These are phyloP conservation scores for Hydra vulgaris DNA, from an alignment of 30 jellyfish, hydroid and myxozoan species.

Conservation along the genomic window DNA sequence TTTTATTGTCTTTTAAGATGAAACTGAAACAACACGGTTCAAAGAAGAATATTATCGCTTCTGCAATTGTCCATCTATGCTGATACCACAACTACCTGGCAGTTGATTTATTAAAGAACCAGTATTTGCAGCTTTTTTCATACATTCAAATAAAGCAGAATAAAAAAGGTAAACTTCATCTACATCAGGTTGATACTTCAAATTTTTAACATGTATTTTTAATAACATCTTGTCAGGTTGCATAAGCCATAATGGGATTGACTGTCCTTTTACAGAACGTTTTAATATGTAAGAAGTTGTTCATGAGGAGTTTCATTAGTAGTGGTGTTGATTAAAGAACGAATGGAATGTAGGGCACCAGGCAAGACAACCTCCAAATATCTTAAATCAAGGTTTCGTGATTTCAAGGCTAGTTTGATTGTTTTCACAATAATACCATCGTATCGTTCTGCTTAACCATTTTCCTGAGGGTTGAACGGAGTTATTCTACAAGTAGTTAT, in stretches of 20 bases:
- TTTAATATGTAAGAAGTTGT: background rate
- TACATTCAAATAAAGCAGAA: background rate
- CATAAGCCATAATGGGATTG: background rate
- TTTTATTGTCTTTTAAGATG: background rate
- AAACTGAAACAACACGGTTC: too few species aligned
- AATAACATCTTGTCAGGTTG: background rate
- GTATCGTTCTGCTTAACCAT: background rate
- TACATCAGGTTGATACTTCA: too few species aligned
- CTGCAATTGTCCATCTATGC: background rate
- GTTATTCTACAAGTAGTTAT: constrained; percentile 15
- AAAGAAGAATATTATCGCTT: background rate
- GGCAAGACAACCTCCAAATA: background rate
- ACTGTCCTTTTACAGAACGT: background rate
- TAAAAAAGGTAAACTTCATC: too few species aligned
- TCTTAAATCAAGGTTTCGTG: background rate
- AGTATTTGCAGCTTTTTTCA: background rate
- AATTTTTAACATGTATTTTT: background rate
- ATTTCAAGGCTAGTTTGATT: too few species aligned
- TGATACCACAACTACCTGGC: background rate
- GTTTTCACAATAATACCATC: background rate
- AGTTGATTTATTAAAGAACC: background rate
- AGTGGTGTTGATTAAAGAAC: background rate
- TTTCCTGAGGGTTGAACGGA: background rate
- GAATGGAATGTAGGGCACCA: background rate
- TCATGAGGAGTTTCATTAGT: too few species aligned